phyloP scores from a whole-genome alignment of 2,797 vertebrate genomes.

The Myoxocephalus aenaeus region DNA sequence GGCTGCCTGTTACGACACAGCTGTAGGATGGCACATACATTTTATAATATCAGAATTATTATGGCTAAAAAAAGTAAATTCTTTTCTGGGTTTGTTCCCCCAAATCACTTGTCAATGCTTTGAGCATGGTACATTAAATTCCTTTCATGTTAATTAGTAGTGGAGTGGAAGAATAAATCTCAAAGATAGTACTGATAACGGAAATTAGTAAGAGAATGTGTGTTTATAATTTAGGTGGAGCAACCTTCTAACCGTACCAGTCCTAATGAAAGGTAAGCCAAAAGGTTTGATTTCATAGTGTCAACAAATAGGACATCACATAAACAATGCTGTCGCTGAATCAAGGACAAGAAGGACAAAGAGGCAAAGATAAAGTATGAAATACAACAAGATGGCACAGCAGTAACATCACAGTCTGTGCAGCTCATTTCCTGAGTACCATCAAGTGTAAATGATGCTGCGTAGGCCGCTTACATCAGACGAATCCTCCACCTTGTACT shows the following conservation, averaged over 20 bases:
- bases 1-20: neutral
- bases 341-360: neutral
- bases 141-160: neutral
- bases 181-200: neutral
- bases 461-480: conserved; percentile 16
- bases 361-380: neutral
- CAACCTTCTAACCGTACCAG: neutral
- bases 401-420: conserved; percentile 8
- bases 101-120: neutral
- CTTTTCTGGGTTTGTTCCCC: neutral
- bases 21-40: neutral
- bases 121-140: neutral
- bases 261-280: neutral
- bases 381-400: neutral
- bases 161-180: neutral
- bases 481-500: conserved; percentile 8
- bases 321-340: neutral
- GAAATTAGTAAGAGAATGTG: neutral
- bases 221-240: neutral
- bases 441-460: conserved; percentile 1
- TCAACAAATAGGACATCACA: neutral
- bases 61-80: neutral
- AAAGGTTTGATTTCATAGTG: neutral
- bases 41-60: neutral
- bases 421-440: conserved; percentile 22